phyloP scores from a whole-genome alignment of 92 coral and sea anemone genomes.

The Porites lobata region DNA sequence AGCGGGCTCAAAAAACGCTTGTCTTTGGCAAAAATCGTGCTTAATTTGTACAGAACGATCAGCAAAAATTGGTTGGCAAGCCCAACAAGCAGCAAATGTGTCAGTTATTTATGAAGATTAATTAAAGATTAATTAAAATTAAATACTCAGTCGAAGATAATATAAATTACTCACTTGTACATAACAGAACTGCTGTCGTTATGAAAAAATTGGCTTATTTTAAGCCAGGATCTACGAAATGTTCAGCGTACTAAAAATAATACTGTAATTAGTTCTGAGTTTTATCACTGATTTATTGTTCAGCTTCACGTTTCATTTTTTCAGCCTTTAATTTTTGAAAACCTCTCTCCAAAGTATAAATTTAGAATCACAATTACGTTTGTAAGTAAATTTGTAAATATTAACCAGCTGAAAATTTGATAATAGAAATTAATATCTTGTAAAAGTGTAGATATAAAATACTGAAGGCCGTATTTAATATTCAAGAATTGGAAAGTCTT shows the following conservation, averaged over 20 bases:
- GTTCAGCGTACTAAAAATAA: background rate
- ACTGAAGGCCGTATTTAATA: background rate
- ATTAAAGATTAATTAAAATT: background rate
- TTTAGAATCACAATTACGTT: background rate
- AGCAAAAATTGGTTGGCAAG: conserved; percentile 8
- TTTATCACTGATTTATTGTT: background rate
- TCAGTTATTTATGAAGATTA: conserved; percentile 12
- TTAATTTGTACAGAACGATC: conserved; percentile 6
- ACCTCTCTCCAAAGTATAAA: background rate
- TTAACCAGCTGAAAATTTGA: background rate
- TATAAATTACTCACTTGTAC: background rate
- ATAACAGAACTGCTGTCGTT: no score
- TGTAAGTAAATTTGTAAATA: background rate
- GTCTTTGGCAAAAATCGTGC: background rate
- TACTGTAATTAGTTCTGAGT: background rate
- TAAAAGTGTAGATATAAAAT: background rate
- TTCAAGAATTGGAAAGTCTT: background rate
- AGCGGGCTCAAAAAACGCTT: background rate
- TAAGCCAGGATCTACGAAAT: background rate
- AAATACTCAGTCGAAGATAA: background rate
- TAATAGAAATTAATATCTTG: background rate
- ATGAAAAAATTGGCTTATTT: background rate
- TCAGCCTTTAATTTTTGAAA: background rate
- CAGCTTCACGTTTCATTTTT: background rate
- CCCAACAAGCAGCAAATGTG: background rate